phyloP scores from a whole-genome alignment of 2,113 vertebrate species.

The Rhinopomastus cyanomelas region DNA sequence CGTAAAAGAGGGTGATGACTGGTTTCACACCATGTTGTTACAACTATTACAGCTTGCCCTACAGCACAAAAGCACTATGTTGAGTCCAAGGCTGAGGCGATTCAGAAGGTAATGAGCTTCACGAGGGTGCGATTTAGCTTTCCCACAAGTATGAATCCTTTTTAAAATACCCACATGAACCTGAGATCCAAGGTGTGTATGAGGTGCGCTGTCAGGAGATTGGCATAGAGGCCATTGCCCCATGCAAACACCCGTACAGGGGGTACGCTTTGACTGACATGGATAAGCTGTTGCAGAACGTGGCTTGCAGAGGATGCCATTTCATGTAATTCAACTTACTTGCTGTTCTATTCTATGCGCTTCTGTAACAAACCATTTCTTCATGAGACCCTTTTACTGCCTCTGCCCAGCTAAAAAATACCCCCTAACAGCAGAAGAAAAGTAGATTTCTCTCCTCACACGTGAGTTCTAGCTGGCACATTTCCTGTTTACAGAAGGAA shows the following conservation, averaged over 20 bases:
- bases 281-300: background rate
- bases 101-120: background rate
- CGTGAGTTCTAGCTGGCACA: background rate
- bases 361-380: background rate
- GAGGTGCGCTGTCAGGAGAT: background rate
- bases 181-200: background rate
- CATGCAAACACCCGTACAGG: no score
- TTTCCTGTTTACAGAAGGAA: background rate
- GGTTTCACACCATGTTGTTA: background rate
- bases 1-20: background rate
- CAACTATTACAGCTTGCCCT: background rate
- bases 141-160: background rate
- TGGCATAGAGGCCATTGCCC: background rate
- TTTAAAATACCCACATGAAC: background rate
- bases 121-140: background rate
- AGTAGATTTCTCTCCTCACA: background rate
- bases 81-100: background rate
- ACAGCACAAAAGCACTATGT: background rate
- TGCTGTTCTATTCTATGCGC: background rate
- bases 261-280: fast-evolving
- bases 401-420: background rate
- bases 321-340: fast-evolving
- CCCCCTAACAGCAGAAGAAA: background rate
- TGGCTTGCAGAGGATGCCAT: background rate
- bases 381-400: background rate